Base-by-base conservation (phyloP, 2,797 vertebrate genomes). In the Anguilla pacifica region DNA sequence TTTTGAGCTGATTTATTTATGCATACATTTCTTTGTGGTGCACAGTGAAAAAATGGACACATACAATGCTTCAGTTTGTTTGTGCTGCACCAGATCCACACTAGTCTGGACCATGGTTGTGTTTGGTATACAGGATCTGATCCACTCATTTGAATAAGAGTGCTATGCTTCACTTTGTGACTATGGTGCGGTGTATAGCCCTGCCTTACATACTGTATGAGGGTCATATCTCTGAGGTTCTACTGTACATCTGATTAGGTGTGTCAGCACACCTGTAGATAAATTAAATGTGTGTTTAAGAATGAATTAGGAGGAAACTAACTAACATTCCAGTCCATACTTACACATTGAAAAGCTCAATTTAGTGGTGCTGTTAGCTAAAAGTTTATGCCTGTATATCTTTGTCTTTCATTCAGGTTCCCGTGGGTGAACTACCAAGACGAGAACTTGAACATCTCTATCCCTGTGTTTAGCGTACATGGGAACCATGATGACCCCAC, bases 401-500 rank as follows among this genome's bases (percentile, higher is more conserved):
- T 49, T 81, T 31, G 35, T 31, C 6, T 83, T 87, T 49, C 53
- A 19, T 89, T 81, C 88, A 99, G 99, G 93, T 99, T 99, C 94
- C 98, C 99, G 0, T 99, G 98, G 98, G 99, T 98, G 67, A 99
- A 99, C 94, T 99, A 99, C 88, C 97, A 98, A 93, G 99, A 99
- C 92, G 93, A 93, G 94, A 99, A 99, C 92, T 94, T 99, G 86
- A 99, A 99, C 94, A 97, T 99, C 94, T 98, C 98, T 51, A 97
- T 99, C 92, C 99, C 99, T 0, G 94, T 98, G 87, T 99, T 99
- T 92, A 99, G 98, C 92, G 97, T 99, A 91, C 99, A 99, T 87
- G 99, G 99, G 88, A 99, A 99, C 96, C 99, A 99, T 43, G 99
- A 99, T 89, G 99, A 99, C 94, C 99, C 99, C 53, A 99, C 99